A percentile compares a stretch with the other conserved stretches of the same genome.
Evolutionary conservation across 1,140 invertebrate species (phyloP).

Genomic region (Drosophila subpulchrella): DNA sequence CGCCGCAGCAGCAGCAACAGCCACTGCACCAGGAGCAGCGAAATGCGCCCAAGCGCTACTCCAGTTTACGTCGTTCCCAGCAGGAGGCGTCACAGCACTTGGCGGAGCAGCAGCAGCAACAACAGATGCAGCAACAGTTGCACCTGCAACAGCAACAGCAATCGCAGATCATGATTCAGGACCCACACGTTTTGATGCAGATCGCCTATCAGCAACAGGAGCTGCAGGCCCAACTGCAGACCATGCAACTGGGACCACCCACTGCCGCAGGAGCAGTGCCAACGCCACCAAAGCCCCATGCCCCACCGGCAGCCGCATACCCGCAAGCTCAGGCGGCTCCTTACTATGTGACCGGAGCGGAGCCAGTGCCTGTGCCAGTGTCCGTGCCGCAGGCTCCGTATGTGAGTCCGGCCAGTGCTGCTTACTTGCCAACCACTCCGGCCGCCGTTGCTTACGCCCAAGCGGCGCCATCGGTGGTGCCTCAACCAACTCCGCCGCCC

Average conservation of each 20-base stretch:
- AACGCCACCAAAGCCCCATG: slow-evolving; percentile 54
- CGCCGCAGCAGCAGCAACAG: slow-evolving; percentile 75
- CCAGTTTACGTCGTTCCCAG: slow-evolving; percentile 88
- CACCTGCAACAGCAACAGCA: slow-evolving; percentile 64
- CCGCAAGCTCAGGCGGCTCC: slow-evolving; percentile 78
- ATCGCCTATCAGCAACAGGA: slow-evolving; percentile 81
- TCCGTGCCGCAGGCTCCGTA: slow-evolving; percentile 57
- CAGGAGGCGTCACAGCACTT: slow-evolving; percentile 67
- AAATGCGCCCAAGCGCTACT: slow-evolving; percentile 89
- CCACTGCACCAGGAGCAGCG: slow-evolving; percentile 82
- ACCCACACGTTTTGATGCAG: slow-evolving; percentile 80
- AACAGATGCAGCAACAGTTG: slow-evolving; percentile 63
- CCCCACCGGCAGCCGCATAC: slow-evolving; percentile 54
- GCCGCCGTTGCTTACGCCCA: slow-evolving; percentile 70
- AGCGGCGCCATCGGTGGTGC: slow-evolving; percentile 46
- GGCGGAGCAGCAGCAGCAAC: slow-evolving; percentile 68
- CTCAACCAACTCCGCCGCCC: slow-evolving; percentile 37
- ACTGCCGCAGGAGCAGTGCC: slow-evolving; percentile 31
- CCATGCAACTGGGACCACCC: slow-evolving; percentile 60
- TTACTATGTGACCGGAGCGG: slow-evolving; percentile 77
- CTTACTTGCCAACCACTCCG: slow-evolving; percentile 68
- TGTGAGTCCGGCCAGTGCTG: slow-evolving; percentile 61
- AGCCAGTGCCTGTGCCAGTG: slow-evolving; percentile 52
- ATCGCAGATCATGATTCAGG: slow-evolving; percentile 72
- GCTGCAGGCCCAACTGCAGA: slow-evolving; percentile 77